phyloP scores from a whole-genome alignment of 2,113 vertebrate genomes.

The Notothenia coriiceps region DNA sequence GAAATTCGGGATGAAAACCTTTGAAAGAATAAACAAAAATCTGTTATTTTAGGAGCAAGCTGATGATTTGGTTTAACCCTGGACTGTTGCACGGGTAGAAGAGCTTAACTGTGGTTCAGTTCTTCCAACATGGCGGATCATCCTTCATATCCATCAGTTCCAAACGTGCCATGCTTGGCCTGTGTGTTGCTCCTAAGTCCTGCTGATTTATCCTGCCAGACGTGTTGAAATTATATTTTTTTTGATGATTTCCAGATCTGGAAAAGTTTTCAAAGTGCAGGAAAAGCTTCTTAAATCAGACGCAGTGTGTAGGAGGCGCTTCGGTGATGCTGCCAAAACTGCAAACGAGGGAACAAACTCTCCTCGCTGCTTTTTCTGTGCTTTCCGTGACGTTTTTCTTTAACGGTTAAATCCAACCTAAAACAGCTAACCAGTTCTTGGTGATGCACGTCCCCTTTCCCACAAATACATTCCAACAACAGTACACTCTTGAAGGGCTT shows the following conservation, averaged over 20 bases:
- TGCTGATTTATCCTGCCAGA: constrained; percentile 27
- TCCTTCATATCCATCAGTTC: constrained; percentile 23
- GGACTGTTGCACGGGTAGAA: background rate
- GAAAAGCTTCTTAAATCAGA: background rate
- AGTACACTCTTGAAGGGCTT: constrained; percentile 1
- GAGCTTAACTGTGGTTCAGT: background rate
- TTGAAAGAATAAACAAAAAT: too few relatives aligned
- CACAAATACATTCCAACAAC: background rate
- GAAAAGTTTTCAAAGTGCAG: background rate
- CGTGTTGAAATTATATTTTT: too few relatives aligned
- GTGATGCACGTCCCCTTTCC: constrained; percentile 6
- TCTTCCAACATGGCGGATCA: constrained; percentile 50
- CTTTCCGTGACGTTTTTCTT: background rate
- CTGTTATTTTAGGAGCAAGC: background rate
- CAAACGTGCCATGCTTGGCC: constrained; percentile 35
- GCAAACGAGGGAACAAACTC: background rate
- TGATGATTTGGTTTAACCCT: background rate
- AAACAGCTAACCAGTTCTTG: constrained; percentile 10
- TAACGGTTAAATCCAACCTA: constrained; percentile 52
- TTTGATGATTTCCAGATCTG: background rate
- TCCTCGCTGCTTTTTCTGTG: background rate
- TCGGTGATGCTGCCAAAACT: constrained; percentile 4
- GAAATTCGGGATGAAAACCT: background rate
- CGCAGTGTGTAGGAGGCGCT: background rate
- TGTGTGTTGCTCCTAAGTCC: constrained; percentile 11